These are phyloP conservation scores for Gryllus longicercus DNA, from an alignment of 2,888 invertebrate genomes.

Conservation along the genomic window DNA sequence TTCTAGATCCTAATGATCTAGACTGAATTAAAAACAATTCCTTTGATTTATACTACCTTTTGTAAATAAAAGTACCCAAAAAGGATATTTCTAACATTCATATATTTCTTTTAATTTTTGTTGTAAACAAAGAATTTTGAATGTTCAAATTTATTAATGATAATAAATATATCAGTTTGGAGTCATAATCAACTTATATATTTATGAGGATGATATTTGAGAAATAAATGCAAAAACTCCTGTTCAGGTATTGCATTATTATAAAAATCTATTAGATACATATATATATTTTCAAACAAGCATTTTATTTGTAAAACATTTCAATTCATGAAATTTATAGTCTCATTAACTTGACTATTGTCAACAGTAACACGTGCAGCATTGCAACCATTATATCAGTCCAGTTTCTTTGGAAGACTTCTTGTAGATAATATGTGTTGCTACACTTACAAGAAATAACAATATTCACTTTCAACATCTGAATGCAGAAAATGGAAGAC, in stretches of 20 bases:
- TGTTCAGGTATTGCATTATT: not conserved
- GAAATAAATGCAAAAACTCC: not conserved
- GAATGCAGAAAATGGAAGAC: conserved; percentile 17
- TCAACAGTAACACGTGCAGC: too few species aligned
- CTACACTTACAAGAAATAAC: conserved; percentile 12
- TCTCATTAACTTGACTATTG: not conserved
- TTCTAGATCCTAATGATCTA: too few species aligned
- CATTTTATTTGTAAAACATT: conserved; percentile 26
- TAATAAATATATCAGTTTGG: too few species aligned
- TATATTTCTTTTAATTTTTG: too few species aligned
- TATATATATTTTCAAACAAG: not conserved
- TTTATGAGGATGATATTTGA: too few species aligned
- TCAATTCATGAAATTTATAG: conserved; percentile 20
- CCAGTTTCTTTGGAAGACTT: not conserved
- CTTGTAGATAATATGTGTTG: not conserved
- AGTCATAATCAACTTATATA: too few species aligned
- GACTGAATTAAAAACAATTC: too few species aligned
- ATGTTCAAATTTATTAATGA: too few species aligned
- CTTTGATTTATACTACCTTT: too few species aligned
- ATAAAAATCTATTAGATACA: not conserved
- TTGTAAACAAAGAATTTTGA: too few species aligned
- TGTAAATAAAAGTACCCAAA: too few species aligned
- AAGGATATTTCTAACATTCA: too few species aligned
- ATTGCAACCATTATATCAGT: conserved; percentile 5
- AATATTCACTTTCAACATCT: not conserved